These are phyloP conservation scores for Drepanosiphum platanoidis DNA, from an alignment of 2,888 invertebrate genomes.

Conservation along the genomic window DNA sequence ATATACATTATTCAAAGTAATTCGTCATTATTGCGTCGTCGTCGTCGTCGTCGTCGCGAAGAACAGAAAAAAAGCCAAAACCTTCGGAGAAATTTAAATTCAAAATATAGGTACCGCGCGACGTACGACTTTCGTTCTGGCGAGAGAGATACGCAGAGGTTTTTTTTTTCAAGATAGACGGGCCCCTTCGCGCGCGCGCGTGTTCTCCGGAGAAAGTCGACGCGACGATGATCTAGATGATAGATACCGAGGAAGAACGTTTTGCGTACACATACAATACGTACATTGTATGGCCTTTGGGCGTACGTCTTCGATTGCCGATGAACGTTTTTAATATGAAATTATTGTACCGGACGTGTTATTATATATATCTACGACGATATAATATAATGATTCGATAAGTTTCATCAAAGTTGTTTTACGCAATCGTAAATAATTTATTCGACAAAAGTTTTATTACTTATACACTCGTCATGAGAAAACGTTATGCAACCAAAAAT, in stretches of 20 bases:
- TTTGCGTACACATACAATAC: no score
- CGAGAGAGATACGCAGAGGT: background rate
- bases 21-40: background rate
- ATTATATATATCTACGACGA: background rate
- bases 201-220: slow-evolving; percentile 36
- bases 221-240: slow-evolving; percentile 25
- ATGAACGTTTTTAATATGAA: slow-evolving; percentile 6
- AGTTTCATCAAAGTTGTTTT: background rate
- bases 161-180: background rate
- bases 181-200: no score
- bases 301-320: background rate
- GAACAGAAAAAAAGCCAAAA: no score
- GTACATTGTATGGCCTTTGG: slow-evolving; percentile 22
- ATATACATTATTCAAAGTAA: background rate
- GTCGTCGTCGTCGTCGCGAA: background rate
- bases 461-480: background rate
- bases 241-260: slow-evolving; percentile 28
- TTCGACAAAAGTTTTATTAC: background rate
- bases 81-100: background rate
- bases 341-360: background rate
- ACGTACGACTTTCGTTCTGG: background rate
- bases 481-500: background rate
- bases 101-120: no score
- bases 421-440: background rate
- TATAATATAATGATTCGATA: background rate